Base-by-base conservation (phyloP, 2,888 invertebrate species). In the Cybosia mesomella region DNA sequence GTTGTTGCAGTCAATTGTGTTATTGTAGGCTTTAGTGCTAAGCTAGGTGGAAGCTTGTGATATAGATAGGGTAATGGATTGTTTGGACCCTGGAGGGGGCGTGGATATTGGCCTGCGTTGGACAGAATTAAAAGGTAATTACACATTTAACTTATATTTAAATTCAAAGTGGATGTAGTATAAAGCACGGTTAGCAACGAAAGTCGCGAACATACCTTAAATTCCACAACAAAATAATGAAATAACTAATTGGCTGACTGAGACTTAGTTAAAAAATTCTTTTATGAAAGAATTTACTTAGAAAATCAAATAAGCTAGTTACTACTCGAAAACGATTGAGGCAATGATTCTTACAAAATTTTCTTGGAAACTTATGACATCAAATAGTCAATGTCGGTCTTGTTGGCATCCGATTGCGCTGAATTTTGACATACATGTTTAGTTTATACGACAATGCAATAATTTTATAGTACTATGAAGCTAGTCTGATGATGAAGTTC, bases 1-100 rank as follows among this genome's bases (percentile, higher is more conserved):
- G 89, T 92, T 91, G 89, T 92, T 90, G 85, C 87, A 87, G 88
- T 93, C 91, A 91, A 91, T 93, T 92, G 92, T 93, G 92, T 92
- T 92, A 93, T 89, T 83, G 83, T 90, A 89, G 87, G 91, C 89
- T 89, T 91, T 93, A 94, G 93, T 91, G 87, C 87, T 91, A 91
- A 92, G 94, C 93, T 94, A 94, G 94, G 92, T 92, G 91, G 92
- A 90, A 92, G 93, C 93, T 94, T 94, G 93, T 94, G 93, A 94
- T 93, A 93, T 91, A 91, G 89, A 85, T 92, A 92, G 91, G 88
- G 83, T 87, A 83, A 84, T 85, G 83, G 82, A 80, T 85, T 75
- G 82, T 64, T 79, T 87, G 89, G 89, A 86, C 87, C 87, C 79
- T 64, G 85, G 87, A 84, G 87, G 88, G 90, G 89, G 86, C 81